These are phyloP conservation scores for Amphipoea oculea DNA, from an alignment of 2,888 invertebrate species.

Conservation along the genomic window DNA sequence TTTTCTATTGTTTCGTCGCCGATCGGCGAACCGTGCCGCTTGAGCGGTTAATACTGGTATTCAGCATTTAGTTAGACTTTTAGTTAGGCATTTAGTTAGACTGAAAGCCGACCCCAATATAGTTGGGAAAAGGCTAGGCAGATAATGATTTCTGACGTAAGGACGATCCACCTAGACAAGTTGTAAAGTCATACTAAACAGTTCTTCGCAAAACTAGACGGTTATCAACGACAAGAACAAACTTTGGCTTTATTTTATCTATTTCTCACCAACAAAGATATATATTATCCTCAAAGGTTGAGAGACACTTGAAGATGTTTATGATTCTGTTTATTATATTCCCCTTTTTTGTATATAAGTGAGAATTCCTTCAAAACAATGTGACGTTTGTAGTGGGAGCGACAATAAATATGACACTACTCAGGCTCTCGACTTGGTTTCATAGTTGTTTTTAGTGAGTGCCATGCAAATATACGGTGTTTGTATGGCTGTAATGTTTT, in stretches of 20 bases:
- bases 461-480: slow-evolving; percentile 51
- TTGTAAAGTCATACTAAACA: slow-evolving; percentile 42
- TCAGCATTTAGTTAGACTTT: not conserved
- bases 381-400: slow-evolving; percentile 49
- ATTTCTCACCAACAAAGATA: slow-evolving; percentile 56
- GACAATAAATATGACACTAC: slow-evolving; percentile 54
- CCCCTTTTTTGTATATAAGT: slow-evolving; percentile 54
- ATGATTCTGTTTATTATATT: slow-evolving; percentile 64
- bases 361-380: slow-evolving; percentile 60
- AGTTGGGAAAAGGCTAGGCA: not conserved
- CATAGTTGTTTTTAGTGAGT: slow-evolving; percentile 50
- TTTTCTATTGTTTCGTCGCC: too few relatives aligned
- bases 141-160: not conserved
- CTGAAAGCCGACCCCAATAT: not conserved
- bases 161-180: slow-evolving; percentile 3
- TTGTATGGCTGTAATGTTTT: slow-evolving; percentile 46
- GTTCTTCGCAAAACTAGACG: slow-evolving; percentile 41
- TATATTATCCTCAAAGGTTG: slow-evolving; percentile 46
- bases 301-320: slow-evolving; percentile 66
- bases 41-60: too few relatives aligned
- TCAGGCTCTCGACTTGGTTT: slow-evolving; percentile 33
- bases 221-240: slow-evolving; percentile 43
- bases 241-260: slow-evolving; percentile 58
- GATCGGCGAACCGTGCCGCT: too few relatives aligned
- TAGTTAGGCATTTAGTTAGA: too few relatives aligned